Base-by-base conservation (phyloP, 2,888 invertebrate genomes). In the Subacronicta megacephala region DNA sequence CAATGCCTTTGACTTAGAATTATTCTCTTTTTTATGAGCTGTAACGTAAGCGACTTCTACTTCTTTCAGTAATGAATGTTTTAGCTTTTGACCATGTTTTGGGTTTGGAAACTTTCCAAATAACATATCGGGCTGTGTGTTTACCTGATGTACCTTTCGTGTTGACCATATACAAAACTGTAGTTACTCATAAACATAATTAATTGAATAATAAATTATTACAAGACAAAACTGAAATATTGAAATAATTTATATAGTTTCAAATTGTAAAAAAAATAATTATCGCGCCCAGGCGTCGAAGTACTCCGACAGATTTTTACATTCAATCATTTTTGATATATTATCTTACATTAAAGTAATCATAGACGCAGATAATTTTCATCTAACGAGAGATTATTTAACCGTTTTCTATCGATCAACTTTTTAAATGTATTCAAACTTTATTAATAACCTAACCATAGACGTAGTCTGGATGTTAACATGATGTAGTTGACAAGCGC, bases 41-140 rank as follows among this genome's bases (percentile, higher is more conserved):
- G 35, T 45, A 40, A 57, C 57, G 57, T 49, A 49, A 65, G 7
- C 9, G 36, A 37, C 18, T 33, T 58, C 45, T n/a, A n/a, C n/a
- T n/a, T n/a, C n/a, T n/a, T n/a, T n/a, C n/a, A n/a, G n/a, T n/a
- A n/a, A n/a, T n/a, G n/a, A n/a, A n/a, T n/a, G n/a, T n/a, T n/a
- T n/a, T 42, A 35, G 26, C 17, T 45, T 42, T 64, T 58, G 38
- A 12, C 16, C 23, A 36, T 38, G 42, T 35, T 13, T 43, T 15
- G n/a, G 2, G 20, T 33, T 46, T 31, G 29, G 2, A 15, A 35
- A 45, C 33, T 50, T 40, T 37, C 5, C 23, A 46, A 29, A 17
- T 15, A 6, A 9, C 10, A 29, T 33, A n/a, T 36, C 7, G 3
- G 3, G 20, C 20, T 20, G 6, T 20, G 20, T 20, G 3, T 4